Conservation (phyloP, 2,797 vertebrate genomes). For the Molossus alvarezi region DNA sequence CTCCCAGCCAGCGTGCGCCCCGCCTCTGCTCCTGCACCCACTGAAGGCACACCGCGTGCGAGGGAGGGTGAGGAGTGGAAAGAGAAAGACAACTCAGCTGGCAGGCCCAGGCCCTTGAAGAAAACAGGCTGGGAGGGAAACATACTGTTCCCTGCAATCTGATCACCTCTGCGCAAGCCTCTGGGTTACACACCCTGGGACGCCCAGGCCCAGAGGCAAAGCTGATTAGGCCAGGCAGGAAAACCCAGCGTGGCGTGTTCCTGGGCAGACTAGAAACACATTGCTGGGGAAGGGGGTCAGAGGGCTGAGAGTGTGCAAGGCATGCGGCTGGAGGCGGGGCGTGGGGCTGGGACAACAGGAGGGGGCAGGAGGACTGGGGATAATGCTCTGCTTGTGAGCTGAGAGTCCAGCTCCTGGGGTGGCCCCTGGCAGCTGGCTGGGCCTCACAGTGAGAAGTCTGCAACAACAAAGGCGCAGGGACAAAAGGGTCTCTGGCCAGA, state of each 20-base stretch:
- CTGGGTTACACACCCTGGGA: constrained; percentile 71
- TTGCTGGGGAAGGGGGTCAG: background rate
- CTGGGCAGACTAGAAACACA: constrained; percentile 86
- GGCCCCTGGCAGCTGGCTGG: constrained; percentile 83
- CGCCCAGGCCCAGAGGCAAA: background rate
- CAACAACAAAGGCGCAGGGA: constrained; percentile 59
- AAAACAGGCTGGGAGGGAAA: constrained; percentile 82
- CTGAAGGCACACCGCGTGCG: background rate
- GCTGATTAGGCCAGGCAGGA: constrained; percentile 80
- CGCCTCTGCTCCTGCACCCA: accelerated
- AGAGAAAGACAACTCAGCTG: constrained; percentile 47
- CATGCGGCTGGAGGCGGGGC: background rate
- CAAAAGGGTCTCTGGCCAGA: constrained; percentile 67
- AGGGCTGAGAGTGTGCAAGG: background rate
- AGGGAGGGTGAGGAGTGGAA: background rate
- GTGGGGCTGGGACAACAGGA: background rate
- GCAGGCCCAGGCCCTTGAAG: constrained; percentile 37
- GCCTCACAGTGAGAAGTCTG: constrained; percentile 74
- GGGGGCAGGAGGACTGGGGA: background rate
- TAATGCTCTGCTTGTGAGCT: constrained; percentile 84
- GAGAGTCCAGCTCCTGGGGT: constrained; percentile 83
- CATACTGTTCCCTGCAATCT: constrained; percentile 83
- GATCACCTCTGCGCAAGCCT: constrained; percentile 75
- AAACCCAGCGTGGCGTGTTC: constrained; percentile 72
- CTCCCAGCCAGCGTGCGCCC: background rate